Evolutionary conservation across 2,113 vertebrate species (phyloP), one percentile per base, ranked within the genome.

Genomic region (Poecile atricapillus): DNA sequence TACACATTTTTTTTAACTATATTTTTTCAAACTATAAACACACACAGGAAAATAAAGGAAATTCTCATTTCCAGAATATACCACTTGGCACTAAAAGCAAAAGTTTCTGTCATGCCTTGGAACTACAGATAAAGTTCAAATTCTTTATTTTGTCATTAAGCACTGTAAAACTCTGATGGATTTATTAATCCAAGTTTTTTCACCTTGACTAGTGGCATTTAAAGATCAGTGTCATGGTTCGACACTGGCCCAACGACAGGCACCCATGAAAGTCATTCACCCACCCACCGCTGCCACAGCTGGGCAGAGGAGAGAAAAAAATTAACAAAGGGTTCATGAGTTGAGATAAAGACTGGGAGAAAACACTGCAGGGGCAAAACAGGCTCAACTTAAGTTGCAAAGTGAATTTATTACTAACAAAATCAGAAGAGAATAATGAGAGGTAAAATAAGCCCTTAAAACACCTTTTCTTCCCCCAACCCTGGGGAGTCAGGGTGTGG

Each of bases 51-150:
- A 58, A 39, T 5, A 35, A 83, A 68, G 68, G 63, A 64, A 65
- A 39, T 30, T 75, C 50, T 10, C 25, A 73, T 63, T 41, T 93
- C 46, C 76, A 89, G 31, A 79, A 81, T 63, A 63, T 52, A 83
- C 76, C 18, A 3, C 63, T 91, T 84, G 81, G 33, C 13, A 77
- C 37, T 47, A 70, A 39, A 87, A 94, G 55, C 55, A 97, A 88
- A 93, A 68, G 37, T 15, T 83, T 64, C 8, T 65, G n/a, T 47
- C 39, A 20, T 25, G 71, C 28, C 60, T 19, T 55, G n/a, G 13
- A 46, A 80, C 16, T 53, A 71, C 33, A 24, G 15, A 46, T 62
- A 63, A 14, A n/a, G 31, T 49, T 68, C 30, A 37, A 68, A 73
- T 46, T 20, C 31, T 22, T 77, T 55, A 22, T 44, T 89, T 62